Evolutionary conservation across 2,888 invertebrate species (phyloP), one percentile per base, ranked within the genome.

Genomic region (Tribolium freemani): DNA sequence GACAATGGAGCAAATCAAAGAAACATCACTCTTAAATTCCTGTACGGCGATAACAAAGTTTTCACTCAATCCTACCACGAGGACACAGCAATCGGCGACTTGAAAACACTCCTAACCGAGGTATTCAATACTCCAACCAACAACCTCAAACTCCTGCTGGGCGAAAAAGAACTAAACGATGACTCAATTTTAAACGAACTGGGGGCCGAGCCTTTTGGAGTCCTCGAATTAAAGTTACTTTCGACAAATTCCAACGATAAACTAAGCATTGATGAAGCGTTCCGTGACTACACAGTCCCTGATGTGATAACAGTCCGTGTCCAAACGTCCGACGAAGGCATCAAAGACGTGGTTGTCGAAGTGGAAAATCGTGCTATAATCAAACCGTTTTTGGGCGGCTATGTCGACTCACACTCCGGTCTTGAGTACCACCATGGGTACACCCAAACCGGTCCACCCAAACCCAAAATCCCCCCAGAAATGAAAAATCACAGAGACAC

Each of bases 381-480:
- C 46, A 96, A 96, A 83, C 94, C 95, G 0, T 94, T 92, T 87
- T 86, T 93, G 77, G 95, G 96, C 60, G 97, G 97, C 31, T 97
- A 93, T 86, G 88, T 90, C 72, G 90, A 97, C 84, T 90, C 89
- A 77, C 83, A 89, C 61, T 94, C 92, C 67, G 92, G 92, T 16
- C 85, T 89, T 5, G 90, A 93, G 79, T 97, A 93, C 83, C 91
- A 94, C 79, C 93, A 97, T 86, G 96, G 95, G 2, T 92, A 90
- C 75, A 92, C 94, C 0, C 96, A 97, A 87, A 96, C 96, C 3
- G 91, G 91, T 0, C 92, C 92, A 46, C 88, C 88, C 60, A 84
- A 87, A 2, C 88, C 87, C 73, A 90, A 88, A 78, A 77, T 90
- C 46, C 88, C 88, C 0, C 86, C 88, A 0, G 88, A 89, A 70